Conservation (phyloP, 2,797 vertebrate genomes). For the Falco peregrinus region DNA sequence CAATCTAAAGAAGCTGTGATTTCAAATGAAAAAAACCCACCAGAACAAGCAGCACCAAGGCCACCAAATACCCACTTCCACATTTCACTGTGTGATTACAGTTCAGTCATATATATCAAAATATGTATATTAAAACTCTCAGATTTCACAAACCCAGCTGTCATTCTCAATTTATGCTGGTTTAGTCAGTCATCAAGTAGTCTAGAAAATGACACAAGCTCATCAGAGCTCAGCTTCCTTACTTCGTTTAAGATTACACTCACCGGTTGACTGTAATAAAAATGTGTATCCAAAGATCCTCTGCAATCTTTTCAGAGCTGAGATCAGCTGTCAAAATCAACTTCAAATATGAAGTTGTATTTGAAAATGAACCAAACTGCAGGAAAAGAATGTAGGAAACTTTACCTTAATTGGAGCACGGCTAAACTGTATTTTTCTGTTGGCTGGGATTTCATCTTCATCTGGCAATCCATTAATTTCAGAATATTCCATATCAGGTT, state of each 20-base stretch:
- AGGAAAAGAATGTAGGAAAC: background rate
- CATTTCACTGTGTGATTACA: background rate
- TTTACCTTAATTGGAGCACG: conserved; percentile 93
- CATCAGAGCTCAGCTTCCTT: background rate
- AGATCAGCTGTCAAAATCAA: background rate
- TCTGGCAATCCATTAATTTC: conserved; percentile 91
- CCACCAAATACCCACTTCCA: background rate
- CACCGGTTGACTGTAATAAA: background rate
- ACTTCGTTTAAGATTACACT: background rate
- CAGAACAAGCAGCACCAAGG: background rate
- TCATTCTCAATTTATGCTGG: background rate
- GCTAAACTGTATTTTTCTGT: conserved; percentile 95
- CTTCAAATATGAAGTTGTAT: background rate
- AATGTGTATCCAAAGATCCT: background rate
- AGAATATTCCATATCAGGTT: conserved; percentile 88
- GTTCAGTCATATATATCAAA: background rate
- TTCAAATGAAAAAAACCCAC: background rate
- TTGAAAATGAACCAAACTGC: background rate
- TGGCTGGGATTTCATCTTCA: conserved; percentile 89
- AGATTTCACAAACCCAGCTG: background rate
- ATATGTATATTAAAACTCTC: background rate
- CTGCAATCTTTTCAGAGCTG: background rate
- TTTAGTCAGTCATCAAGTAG: background rate
- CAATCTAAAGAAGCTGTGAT: background rate
- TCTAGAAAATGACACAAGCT: background rate